Evolutionary conservation across 2,888 invertebrate genomes (phyloP).

Genomic region (Apodemia duryi): DNA sequence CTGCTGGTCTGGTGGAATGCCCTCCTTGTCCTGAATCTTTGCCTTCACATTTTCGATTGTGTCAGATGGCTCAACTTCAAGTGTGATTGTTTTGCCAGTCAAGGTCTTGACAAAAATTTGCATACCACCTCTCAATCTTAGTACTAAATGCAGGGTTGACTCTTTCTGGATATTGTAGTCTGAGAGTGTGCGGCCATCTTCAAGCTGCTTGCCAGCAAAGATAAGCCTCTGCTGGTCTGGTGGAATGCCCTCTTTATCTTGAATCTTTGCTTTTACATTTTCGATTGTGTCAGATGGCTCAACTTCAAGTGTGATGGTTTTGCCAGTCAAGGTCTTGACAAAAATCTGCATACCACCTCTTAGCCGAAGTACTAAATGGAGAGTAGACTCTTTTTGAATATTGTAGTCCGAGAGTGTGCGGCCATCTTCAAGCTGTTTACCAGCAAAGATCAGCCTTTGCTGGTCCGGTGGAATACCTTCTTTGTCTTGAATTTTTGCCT

Average conservation of each 20-base stretch:
- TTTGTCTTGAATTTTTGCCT: slow-evolving; percentile 62
- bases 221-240: slow-evolving; percentile 41
- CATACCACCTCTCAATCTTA: slow-evolving; percentile 42
- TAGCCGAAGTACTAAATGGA: slow-evolving; percentile 42
- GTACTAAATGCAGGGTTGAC: slow-evolving; percentile 39
- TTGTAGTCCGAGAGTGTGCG: slow-evolving; percentile 34
- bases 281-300: slow-evolving; percentile 15
- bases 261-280: slow-evolving; percentile 38
- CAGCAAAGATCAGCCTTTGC: slow-evolving; percentile 57
- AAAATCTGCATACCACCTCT: slow-evolving; percentile 52
- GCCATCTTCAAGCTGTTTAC: slow-evolving; percentile 51
- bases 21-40: slow-evolving; percentile 23
- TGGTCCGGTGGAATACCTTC: slow-evolving; percentile 62
- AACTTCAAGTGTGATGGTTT: slow-evolving; percentile 43
- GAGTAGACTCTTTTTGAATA: slow-evolving; percentile 46
- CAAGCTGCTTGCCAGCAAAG: slow-evolving; percentile 60
- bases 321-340: slow-evolving; percentile 43
- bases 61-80: slow-evolving; percentile 27
- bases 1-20: slow-evolving; percentile 42
- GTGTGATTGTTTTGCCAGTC: slow-evolving; percentile 43
- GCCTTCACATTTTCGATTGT: too few species aligned
- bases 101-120: slow-evolving; percentile 46
- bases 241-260: slow-evolving; percentile 43
- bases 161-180: slow-evolving; percentile 36
- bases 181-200: slow-evolving; percentile 46